phyloP scores from a whole-genome alignment of 2,888 invertebrate species.

The Omphaloscelis lunosa region DNA sequence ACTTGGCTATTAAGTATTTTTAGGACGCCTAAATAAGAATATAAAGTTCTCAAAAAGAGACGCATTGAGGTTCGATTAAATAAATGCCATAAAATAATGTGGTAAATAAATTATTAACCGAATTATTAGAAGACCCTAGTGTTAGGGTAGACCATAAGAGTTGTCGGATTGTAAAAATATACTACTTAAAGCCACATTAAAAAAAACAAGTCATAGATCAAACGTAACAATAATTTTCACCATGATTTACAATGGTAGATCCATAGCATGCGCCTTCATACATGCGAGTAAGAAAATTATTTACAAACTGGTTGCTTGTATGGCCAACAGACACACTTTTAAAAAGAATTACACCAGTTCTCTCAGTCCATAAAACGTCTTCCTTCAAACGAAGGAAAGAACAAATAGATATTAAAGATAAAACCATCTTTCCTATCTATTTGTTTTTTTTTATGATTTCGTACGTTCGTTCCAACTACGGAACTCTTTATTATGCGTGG shows the following conservation, averaged over 20 bases:
- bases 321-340: constrained; percentile 59
- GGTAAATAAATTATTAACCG: neutral
- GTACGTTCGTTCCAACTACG: too few relatives aligned
- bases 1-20: too few relatives aligned
- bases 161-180: neutral
- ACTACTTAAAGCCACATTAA: neutral
- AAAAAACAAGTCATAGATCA: neutral
- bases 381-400: too few relatives aligned
- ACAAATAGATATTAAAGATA: too few relatives aligned
- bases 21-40: neutral
- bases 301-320: constrained; percentile 42
- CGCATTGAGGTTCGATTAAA: neutral
- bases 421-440: too few relatives aligned
- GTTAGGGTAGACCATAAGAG: neutral
- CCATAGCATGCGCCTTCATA: constrained; percentile 22
- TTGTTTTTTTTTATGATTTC: neutral
- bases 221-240: neutral
- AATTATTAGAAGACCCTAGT: neutral
- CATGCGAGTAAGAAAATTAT: constrained; percentile 41
- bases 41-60: neutral
- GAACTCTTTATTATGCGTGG: too few relatives aligned
- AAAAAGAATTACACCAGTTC: constrained; percentile 55
- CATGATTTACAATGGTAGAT: constrained; percentile 14
- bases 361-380: neutral
- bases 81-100: neutral